Evolutionary conservation across 2,888 invertebrate genomes (phyloP).

Genomic region (Tromatobia lineatoria): DNA sequence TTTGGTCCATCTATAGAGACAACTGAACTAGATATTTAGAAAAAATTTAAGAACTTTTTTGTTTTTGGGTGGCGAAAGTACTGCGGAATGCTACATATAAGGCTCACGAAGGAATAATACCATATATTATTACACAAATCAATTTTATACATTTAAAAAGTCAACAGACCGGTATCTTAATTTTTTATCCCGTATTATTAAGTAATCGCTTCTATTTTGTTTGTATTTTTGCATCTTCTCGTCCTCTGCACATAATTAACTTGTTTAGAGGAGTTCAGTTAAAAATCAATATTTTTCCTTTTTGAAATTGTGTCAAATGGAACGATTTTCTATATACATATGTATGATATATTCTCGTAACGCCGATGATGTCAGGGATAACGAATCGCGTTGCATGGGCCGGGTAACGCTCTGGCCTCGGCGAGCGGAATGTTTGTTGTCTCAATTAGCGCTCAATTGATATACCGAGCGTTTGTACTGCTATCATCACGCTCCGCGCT

Average conservation of each 20-base stretch:
- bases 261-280: not conserved
- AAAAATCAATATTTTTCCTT: not conserved
- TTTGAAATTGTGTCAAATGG: not conserved
- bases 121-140: too few relatives aligned
- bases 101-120: too few relatives aligned
- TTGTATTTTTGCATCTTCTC: not conserved
- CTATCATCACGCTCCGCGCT: slow-evolving; percentile 58
- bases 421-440: slow-evolving; percentile 77
- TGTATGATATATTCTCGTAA: slow-evolving; percentile 16
- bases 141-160: too few relatives aligned
- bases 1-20: too few relatives aligned
- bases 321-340: not conserved
- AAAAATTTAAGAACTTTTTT: too few relatives aligned
- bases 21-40: too few relatives aligned
- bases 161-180: too few relatives aligned
- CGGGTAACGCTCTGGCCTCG: slow-evolving; percentile 51
- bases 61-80: too few relatives aligned
- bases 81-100: too few relatives aligned
- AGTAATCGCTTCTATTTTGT: not conserved
- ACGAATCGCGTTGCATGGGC: slow-evolving; percentile 52
- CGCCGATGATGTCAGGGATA: slow-evolving; percentile 52
- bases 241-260: not conserved
- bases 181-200: too few relatives aligned
- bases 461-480: slow-evolving; percentile 59
- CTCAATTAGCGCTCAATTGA: slow-evolving; percentile 82